phyloP scores from a whole-genome alignment of 2,113 vertebrate genomes.

The Platysteira castanea region DNA sequence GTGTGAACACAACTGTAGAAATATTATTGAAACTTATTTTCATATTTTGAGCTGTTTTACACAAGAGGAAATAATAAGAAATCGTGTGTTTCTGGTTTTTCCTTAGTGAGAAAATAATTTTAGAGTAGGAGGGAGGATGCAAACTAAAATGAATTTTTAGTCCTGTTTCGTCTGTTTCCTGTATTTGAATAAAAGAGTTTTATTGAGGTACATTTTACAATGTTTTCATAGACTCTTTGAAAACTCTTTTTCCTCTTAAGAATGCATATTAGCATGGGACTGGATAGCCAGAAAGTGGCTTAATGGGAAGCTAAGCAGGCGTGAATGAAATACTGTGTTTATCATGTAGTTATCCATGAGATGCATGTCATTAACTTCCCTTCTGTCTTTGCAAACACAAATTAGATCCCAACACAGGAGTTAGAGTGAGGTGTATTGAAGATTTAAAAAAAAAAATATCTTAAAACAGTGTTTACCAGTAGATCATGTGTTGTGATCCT shows the following conservation, averaged over 20 bases:
- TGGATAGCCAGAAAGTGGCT: not conserved
- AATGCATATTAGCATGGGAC: accelerated
- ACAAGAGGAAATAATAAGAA: not conserved
- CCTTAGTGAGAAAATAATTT: not conserved
- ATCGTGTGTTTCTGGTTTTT: not conserved
- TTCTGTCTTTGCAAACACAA: not conserved
- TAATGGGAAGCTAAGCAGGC: not conserved
- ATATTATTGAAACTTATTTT: not conserved
- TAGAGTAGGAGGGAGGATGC: not conserved
- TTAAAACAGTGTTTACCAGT: not conserved
- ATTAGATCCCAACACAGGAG: not conserved
- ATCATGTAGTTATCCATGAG: not conserved
- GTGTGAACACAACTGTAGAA: not conserved
- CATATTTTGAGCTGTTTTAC: not conserved
- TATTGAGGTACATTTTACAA: not conserved
- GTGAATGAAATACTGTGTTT: not conserved
- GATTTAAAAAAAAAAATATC: not conserved
- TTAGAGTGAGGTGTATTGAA: not conserved
- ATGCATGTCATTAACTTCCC: not conserved
- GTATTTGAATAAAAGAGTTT: not conserved
- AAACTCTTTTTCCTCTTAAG: not conserved
- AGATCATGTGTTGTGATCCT: not conserved
- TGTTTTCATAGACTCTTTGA: not conserved
- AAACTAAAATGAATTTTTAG: not conserved
- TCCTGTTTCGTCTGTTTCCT: not conserved